phyloP scores from a whole-genome alignment of 2,888 invertebrate genomes.

The Drosophila neonasuta region DNA sequence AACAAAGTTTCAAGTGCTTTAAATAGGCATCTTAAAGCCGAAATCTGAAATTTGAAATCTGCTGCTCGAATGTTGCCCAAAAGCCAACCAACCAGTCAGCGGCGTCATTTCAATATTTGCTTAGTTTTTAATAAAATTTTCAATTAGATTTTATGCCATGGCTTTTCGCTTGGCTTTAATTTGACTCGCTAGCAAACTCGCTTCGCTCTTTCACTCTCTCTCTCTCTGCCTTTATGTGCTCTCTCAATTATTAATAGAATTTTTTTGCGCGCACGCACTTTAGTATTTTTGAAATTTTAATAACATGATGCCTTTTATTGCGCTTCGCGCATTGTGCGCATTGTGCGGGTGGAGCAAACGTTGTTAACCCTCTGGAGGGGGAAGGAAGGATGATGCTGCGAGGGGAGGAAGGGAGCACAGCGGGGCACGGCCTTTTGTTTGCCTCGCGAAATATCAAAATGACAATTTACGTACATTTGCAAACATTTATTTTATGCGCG shows the following conservation, averaged over 20 bases:
- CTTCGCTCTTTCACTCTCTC: neutral
- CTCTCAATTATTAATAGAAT: slow-evolving; percentile 69
- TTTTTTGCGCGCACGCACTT: slow-evolving; percentile 60
- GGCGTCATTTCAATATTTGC: slow-evolving; percentile 41
- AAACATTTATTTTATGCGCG: slow-evolving; percentile 62
- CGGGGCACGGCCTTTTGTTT: slow-evolving; percentile 61
- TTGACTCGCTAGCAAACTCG: slow-evolving; percentile 22
- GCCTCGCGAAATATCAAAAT: slow-evolving; percentile 69
- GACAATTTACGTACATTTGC: slow-evolving; percentile 74
- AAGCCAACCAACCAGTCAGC: slow-evolving; percentile 3
- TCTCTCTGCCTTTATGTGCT: slow-evolving; percentile 9
- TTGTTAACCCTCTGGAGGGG: neutral
- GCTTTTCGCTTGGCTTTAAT: slow-evolving; percentile 54
- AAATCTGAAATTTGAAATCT: too few species aligned
- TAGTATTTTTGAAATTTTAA: slow-evolving; percentile 75
- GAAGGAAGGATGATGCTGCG: slow-evolving; percentile 2
- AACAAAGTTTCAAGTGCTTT: slow-evolving; percentile 50
- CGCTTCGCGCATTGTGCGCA: slow-evolving; percentile 56
- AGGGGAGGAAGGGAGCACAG: too few species aligned
- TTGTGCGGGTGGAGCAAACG: slow-evolving; percentile 29
- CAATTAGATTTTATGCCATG: slow-evolving; percentile 66
- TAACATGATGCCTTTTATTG: slow-evolving; percentile 73
- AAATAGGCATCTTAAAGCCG: slow-evolving; percentile 19
- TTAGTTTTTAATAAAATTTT: slow-evolving; percentile 65
- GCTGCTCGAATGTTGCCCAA: neutral